Base-by-base conservation (phyloP, 2,888 invertebrate species). In the Notodonta dromedarius region DNA sequence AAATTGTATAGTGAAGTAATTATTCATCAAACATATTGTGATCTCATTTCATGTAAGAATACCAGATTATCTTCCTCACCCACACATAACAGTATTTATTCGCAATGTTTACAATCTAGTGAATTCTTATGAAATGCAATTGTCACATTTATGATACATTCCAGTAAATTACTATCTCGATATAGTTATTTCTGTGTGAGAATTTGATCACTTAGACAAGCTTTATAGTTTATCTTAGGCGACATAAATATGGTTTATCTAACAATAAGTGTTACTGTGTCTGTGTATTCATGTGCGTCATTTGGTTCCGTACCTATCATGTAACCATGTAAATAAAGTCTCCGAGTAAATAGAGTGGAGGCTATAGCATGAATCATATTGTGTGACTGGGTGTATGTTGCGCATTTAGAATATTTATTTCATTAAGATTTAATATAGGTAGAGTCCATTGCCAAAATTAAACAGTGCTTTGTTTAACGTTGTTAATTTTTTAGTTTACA, bases 401-500 rank as follows among this genome's bases (percentile, higher is more conserved):
- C 85, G 82, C 86, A 82, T 86, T 89, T 87, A 89, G 84, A 76
- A 76, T 90, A 91, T 91, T 91, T 90, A 91, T 92, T 91, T 91
- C 84, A 80, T 83, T 90, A 91, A 90, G 90, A 82, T 86, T 84
- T 87, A 87, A 82, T 87, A 60, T 90, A 90, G 90, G 89, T 90
- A 91, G 87, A 88, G 89, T 88, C 86, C 90, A 89, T 93, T 93
- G 92, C 93, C 93, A 93, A 93, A 93, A 92, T 93, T 91, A 82
- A 90, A 87, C 90, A 91, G 88, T 91, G 90, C 86, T 90, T 87
- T 87, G 82, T 86, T 90, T 87, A 85, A 84, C 83, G 82, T 87
- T 89, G 87, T 91, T 91, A 86, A 84, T 90, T 89, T 86, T 88
- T 87, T 84, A 80, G 81, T 82, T 87, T 86, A 84, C 81, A 80